A percentile compares a stretch with the other conserved stretches of the same genome.
phyloP scores from a whole-genome alignment of 1,140 invertebrate species.

The Drosophila orosa region DNA sequence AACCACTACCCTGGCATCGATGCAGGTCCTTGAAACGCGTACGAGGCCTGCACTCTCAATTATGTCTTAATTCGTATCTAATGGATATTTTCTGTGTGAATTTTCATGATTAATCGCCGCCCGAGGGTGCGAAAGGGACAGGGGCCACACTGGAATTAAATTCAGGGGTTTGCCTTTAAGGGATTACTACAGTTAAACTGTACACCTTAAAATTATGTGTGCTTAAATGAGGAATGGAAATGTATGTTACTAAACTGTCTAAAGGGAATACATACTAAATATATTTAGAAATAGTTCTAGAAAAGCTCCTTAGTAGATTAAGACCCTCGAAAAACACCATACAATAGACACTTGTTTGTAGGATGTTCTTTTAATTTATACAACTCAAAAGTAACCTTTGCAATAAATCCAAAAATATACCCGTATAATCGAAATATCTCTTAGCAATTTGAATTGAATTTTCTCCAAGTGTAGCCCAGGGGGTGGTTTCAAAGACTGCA shows the following conservation, averaged over 20 bases:
- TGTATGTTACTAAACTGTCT: background rate
- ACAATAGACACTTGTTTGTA: no score
- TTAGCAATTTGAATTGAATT: background rate
- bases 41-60: slow-evolving; percentile 75
- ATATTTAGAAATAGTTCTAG: background rate
- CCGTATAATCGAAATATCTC: background rate
- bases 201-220: background rate
- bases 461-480: slow-evolving; percentile 5
- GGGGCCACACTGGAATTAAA: slow-evolving; percentile 7
- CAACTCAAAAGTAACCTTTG: no score
- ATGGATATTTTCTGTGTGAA: slow-evolving; percentile 82
- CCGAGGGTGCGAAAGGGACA: slow-evolving; percentile 45
- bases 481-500: slow-evolving; percentile 56
- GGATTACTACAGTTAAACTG: background rate
- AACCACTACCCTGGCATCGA: slow-evolving; percentile 6
- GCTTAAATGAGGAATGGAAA: background rate
- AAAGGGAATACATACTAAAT: background rate
- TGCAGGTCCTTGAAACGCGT: slow-evolving; percentile 63
- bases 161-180: background rate
- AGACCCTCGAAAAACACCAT: no score
- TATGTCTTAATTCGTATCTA: slow-evolving; percentile 83
- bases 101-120: slow-evolving; percentile 79
- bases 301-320: background rate
- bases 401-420: no score
- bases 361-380: no score